A percentile compares a stretch with the other conserved stretches of the same genome.
phyloP scores from a whole-genome alignment of 2,797 vertebrate genomes.

The Microctenopoma steveboyesi region DNA sequence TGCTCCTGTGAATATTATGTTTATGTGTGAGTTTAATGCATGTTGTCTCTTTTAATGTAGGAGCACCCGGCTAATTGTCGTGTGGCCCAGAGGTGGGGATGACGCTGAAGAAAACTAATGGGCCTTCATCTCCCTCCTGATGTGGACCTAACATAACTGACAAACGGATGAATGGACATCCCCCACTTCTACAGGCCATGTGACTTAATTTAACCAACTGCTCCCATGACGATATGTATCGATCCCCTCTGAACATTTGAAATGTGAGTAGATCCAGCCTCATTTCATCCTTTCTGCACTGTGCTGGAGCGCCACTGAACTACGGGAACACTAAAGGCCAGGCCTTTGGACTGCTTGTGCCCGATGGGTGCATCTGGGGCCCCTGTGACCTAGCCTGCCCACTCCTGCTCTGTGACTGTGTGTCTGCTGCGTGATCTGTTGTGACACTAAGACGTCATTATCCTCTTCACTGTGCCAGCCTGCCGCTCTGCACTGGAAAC shows the following conservation, averaged over 20 bases:
- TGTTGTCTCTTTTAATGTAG: conserved; percentile 62
- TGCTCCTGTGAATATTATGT: background rate
- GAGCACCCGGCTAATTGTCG: conserved; percentile 64
- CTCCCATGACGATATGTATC: conserved; percentile 60
- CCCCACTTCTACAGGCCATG: conserved; percentile 42
- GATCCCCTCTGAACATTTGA: conserved; percentile 71
- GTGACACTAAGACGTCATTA: conserved; percentile 77
- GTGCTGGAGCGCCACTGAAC: conserved; percentile 66
- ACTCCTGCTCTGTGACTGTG: conserved; percentile 59
- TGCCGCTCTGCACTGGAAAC: conserved; percentile 75
- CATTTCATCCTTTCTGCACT: conserved; percentile 62
- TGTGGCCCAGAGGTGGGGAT: conserved; percentile 48
- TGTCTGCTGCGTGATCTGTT: conserved; percentile 72
- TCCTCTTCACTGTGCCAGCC: conserved; percentile 79
- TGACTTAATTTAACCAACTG: conserved; percentile 64
- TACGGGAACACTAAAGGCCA: conserved; percentile 73
- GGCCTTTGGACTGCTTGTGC: conserved; percentile 64
- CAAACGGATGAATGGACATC: conserved; percentile 58
- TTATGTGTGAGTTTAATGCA: conserved; percentile 32
- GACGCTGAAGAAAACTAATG: conserved; percentile 67
- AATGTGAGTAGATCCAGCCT: conserved; percentile 67
- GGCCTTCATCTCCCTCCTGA: conserved; percentile 64
- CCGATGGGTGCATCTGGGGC: conserved; percentile 47
- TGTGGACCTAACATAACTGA: conserved; percentile 57
- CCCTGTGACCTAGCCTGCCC: conserved; percentile 39